Evolutionary conservation across 1,140 invertebrate species (phyloP).

Genomic region (Drosophila gunungcola): DNA sequence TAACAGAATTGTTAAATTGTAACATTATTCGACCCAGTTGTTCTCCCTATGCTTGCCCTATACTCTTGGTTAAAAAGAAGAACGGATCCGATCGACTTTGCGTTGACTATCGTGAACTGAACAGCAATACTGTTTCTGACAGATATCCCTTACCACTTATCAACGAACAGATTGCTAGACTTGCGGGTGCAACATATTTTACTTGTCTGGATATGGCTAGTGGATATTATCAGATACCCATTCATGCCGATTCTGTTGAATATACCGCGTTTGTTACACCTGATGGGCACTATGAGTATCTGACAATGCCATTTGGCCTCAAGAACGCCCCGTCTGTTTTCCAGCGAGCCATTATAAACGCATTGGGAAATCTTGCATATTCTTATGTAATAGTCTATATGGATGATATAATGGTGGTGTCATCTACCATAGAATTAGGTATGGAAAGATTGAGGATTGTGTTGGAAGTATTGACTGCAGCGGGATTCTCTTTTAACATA

Average conservation of each 20-base stretch:
- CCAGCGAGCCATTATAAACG: neutral
- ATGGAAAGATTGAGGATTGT: too few relatives aligned
- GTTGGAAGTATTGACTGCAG: too few relatives aligned
- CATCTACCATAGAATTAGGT: too few relatives aligned
- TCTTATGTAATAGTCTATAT: conserved; percentile 5
- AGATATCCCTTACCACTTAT: conserved; percentile 10
- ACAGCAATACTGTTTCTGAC: conserved; percentile 15
- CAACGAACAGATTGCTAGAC: conserved; percentile 6
- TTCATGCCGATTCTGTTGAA: neutral
- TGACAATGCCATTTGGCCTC: neutral
- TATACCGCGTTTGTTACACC: too few relatives aligned
- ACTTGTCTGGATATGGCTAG: neutral
- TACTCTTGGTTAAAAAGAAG: conserved; percentile 18
- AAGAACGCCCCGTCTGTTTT: too few relatives aligned
- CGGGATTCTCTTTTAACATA: neutral
- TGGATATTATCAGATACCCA: neutral
- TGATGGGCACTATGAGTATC: neutral
- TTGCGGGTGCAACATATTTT: conserved; percentile 9
- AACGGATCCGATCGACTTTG: conserved; percentile 7
- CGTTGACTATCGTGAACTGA: conserved; percentile 16
- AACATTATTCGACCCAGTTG: conserved; percentile 19
- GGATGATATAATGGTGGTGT: too few relatives aligned
- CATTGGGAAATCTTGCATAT: neutral
- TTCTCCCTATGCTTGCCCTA: conserved; percentile 12
- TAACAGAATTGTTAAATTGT: conserved; percentile 17